A percentile compares a stretch with the other conserved stretches of the same genome.
phyloP scores from a whole-genome alignment of 2,888 invertebrate genomes.

The Torymus auratus region DNA sequence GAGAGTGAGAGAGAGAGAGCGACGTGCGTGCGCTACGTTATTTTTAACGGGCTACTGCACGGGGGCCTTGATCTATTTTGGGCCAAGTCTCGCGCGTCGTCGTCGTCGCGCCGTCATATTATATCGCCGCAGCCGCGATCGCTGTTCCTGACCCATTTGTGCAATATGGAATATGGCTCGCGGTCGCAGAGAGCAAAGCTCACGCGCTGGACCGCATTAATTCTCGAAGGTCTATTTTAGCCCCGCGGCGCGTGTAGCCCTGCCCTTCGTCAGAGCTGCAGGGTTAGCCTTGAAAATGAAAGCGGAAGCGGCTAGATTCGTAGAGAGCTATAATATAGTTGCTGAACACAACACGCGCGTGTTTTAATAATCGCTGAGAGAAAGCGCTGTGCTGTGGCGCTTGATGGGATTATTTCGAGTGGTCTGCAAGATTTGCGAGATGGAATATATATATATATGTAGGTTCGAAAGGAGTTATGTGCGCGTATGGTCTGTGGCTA shows the following conservation, averaged over 20 bases:
- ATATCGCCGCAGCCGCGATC: slow-evolving; percentile 61
- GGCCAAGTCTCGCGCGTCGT: slow-evolving; percentile 40
- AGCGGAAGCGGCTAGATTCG: neutral
- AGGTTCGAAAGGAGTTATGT: too few species aligned
- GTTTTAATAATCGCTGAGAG: too few species aligned
- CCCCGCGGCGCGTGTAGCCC: slow-evolving; percentile 50
- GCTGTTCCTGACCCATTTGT: slow-evolving; percentile 73
- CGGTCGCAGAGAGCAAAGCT: too few species aligned
- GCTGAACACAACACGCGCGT: too few species aligned
- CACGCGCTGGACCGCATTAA: too few species aligned
- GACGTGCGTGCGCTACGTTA: slow-evolving; percentile 63
- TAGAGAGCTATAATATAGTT: too few species aligned
- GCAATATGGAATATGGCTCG: slow-evolving; percentile 64
- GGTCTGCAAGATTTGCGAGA: too few species aligned
- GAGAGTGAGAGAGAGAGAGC: slow-evolving; percentile 38
- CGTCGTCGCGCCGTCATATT: neutral
- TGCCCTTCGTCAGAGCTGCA: slow-evolving; percentile 57
- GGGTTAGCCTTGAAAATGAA: neutral
- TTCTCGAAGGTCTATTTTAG: too few species aligned
- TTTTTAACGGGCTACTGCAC: slow-evolving; percentile 69
- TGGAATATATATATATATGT: too few species aligned
- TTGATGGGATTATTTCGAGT: too few species aligned
- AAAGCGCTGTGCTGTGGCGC: too few species aligned
- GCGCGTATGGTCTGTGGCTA: too few species aligned
- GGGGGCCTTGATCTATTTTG: slow-evolving; percentile 74